Evolutionary conservation across 2,797 vertebrate species (phyloP), one percentile per base, ranked within the genome.

Genomic region (Cercopithecus hamlyni): DNA sequence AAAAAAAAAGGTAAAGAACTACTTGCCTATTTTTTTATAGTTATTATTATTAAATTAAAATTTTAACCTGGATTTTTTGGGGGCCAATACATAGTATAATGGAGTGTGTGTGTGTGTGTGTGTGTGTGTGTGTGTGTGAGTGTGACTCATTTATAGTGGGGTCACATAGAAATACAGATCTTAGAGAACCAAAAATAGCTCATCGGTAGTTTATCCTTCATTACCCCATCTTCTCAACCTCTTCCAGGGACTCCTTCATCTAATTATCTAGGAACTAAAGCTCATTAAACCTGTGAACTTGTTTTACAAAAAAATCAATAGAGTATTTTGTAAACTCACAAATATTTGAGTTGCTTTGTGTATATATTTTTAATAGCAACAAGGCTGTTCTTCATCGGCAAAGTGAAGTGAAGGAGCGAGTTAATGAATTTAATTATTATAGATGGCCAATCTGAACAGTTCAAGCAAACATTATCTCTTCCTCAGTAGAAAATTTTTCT

Each of bases 381-480:
- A 67, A 81, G 43, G 4, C 15, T 91, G 30, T 86, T 80, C 82
- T 96, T 96, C 39, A 58, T 57, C 93, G 50, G 24, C 67, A 92
- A 92, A 93, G 36, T n/a, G 15, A 58, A 82, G n/a, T 92, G 43
- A 96, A 91, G 55, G 27, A 88, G 43, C 5, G 0, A 86, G 52
- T 79, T 94, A 88, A 88, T 92, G 43, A 82, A 94, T 90, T 95
- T 97, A 97, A 97, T 98, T 93, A 93, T 96, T 90, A 96, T 55
- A 95, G 85, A 96, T 67, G 86, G 39, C 67, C 84, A 84, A 36
- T 88, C 39, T 95, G 87, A 95, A 90, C 41, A 94, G 77, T 96
- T 97, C 77, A 93, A 96, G 80, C 64, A 96, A 96, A 87, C 79
- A 97, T 96, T 95, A 76, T 98, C 84, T 95, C 48, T 85, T 93